Base-by-base conservation (phyloP, 2,113 vertebrate genomes). In the Zapornia atra region DNA sequence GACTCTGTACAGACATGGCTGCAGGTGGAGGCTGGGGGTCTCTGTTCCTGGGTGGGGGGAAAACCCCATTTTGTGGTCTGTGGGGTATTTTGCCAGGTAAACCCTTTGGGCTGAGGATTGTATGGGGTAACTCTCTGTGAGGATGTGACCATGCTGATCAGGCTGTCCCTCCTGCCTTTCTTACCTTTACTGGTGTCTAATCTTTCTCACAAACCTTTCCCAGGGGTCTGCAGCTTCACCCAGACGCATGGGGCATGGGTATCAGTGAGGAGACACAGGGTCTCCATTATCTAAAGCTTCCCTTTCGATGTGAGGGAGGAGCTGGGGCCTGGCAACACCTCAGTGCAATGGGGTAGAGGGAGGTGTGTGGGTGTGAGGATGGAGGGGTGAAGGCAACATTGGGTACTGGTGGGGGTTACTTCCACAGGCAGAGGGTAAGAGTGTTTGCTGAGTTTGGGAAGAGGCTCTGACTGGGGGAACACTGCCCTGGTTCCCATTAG, bases 251-350 rank as follows among this genome's bases (percentile, higher is more conserved):
- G 20, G 46, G 1, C 33, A 34, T 24, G 0, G 2, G 48, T 15
- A 28, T 42, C 26, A 8, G 57, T 5, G 29, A 28, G 18, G 26
- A 42, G 7, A n/a, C 24, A 50, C 24, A 15, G 12, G 59, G 10
- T 26, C 10, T 4, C 69, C 82, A 90, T 96, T 95, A 93, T 93
- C 88, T 3, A 93, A 93, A 93, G 82, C 88, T 95, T 88, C 92
- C 90, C 90, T 69, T 72, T 18, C 20, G 34, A 21, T 31, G 0
- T 3, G 75, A 21, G 46, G 12, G 11, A 31, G 75, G 36, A 82
- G 88, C 28, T 70, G 15, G 0, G 3, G 42, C 79, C n/a, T 26
- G 21, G 71, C 31, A 15, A 24, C 4, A 22, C 40, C 51, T 1
- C 1, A 28, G 6, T 0, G 42, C 1, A 1, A 1, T 14, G 60